Evolutionary conservation across 2,797 vertebrate species (phyloP).

Genomic region (Podargus strigoides): DNA sequence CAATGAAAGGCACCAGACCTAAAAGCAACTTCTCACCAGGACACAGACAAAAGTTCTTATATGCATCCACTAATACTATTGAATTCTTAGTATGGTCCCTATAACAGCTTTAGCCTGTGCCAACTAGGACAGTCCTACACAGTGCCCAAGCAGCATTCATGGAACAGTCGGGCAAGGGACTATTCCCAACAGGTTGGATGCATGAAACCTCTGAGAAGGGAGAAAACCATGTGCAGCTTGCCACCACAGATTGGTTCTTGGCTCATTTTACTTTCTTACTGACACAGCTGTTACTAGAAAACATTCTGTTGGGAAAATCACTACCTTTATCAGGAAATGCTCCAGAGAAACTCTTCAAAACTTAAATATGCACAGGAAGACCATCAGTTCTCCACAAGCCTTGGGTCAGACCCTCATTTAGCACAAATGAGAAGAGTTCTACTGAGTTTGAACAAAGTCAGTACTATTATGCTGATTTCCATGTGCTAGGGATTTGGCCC

Average conservation of each 20-base stretch:
- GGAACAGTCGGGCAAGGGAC: neutral
- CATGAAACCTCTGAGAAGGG: neutral
- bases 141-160: neutral
- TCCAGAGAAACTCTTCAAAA: neutral
- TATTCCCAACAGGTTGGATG: neutral
- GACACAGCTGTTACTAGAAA: neutral
- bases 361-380: neutral
- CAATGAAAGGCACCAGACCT: neutral
- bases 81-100: neutral
- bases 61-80: neutral
- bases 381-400: neutral
- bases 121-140: neutral
- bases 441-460: neutral
- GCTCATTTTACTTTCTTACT: neutral
- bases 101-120: neutral
- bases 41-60: neutral
- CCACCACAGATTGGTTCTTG: neutral
- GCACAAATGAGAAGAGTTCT: neutral
- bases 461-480: neutral
- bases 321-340: neutral
- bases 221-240: neutral
- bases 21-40: neutral
- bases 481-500: neutral
- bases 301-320: neutral
- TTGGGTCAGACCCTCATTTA: neutral